Conservation (phyloP, 2,113 vertebrate species). For the Microtus ochrogaster region DNA sequence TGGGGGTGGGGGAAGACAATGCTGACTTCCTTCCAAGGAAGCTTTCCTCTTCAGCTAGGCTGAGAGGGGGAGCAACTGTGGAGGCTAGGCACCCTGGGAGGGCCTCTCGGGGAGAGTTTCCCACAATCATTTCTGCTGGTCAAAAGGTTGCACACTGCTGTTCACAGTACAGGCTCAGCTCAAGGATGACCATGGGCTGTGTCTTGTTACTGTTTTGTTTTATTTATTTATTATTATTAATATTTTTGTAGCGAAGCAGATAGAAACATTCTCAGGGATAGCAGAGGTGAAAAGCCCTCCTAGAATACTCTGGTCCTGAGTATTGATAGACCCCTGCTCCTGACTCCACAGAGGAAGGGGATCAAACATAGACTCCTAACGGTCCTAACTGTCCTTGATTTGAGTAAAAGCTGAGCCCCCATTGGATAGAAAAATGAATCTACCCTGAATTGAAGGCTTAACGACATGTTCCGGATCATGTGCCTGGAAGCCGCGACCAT, state of each 20-base stretch:
- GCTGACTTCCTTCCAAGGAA: background rate
- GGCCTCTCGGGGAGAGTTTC: background rate
- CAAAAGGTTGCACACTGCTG: background rate
- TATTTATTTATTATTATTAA: too few species aligned
- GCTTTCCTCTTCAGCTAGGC: background rate
- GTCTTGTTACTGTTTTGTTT: too few species aligned
- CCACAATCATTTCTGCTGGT: background rate
- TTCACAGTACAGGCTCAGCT: background rate
- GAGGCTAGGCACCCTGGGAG: background rate
- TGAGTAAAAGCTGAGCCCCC: background rate
- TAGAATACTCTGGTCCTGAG: background rate
- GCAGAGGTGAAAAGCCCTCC: background rate
- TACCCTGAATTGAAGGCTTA: background rate
- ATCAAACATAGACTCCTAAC: background rate
- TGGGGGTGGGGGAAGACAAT: background rate
- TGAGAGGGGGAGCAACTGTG: rapidly evolving
- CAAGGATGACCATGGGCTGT: background rate
- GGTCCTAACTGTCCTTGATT: background rate
- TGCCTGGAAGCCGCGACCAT: background rate
- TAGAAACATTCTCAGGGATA: background rate
- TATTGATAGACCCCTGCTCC: background rate
- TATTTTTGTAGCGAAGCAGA: background rate
- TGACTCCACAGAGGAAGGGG: background rate
- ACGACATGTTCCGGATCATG: too few species aligned
- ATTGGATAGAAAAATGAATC: background rate